Percentiles rank a stretch among this genome's conserved stretches.
Conservation (phyloP, 2,888 invertebrate genomes). For the Scaptomyza polygonia region DNA sequence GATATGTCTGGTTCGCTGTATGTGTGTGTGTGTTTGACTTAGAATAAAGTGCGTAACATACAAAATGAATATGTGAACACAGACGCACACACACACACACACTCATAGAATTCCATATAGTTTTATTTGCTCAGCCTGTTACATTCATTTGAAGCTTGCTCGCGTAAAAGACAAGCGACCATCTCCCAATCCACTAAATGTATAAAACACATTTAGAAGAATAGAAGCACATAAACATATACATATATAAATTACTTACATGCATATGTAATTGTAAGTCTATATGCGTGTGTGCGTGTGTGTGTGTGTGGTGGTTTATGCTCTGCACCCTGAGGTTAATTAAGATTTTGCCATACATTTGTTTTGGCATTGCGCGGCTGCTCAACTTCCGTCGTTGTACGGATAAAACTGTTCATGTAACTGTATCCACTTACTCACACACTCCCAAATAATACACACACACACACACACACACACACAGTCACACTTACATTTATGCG, state of each 20-base stretch:
- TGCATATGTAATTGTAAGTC: constrained; percentile 7
- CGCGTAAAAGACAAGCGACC: constrained; percentile 53
- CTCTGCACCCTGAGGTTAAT: constrained; percentile 73
- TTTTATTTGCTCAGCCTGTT: constrained; percentile 73
- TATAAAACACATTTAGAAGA: constrained; percentile 1
- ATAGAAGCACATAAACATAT: not conserved
- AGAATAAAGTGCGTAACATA: constrained; percentile 74
- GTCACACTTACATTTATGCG: not conserved
- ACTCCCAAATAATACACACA: no score
- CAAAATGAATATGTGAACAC: no score
- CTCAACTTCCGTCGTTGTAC: constrained; percentile 13
- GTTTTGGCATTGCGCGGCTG: constrained; percentile 54
- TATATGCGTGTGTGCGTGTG: not conserved
- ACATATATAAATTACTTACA: not conserved
- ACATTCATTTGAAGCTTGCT: constrained; percentile 62
- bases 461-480: not conserved
- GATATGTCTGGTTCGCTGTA: constrained; percentile 8
- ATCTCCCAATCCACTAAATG: constrained; percentile 15
- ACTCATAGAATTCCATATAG: constrained; percentile 38
- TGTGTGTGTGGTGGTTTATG: constrained; percentile 58
- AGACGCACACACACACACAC: constrained; percentile 24
- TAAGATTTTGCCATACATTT: constrained; percentile 76
- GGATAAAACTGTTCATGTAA: constrained; percentile 2
- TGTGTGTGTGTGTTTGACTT: constrained; percentile 68
- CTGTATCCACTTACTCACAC: constrained; percentile 3